Base-by-base conservation (phyloP, 2,113 vertebrate species). In the Ciconia stormi region DNA sequence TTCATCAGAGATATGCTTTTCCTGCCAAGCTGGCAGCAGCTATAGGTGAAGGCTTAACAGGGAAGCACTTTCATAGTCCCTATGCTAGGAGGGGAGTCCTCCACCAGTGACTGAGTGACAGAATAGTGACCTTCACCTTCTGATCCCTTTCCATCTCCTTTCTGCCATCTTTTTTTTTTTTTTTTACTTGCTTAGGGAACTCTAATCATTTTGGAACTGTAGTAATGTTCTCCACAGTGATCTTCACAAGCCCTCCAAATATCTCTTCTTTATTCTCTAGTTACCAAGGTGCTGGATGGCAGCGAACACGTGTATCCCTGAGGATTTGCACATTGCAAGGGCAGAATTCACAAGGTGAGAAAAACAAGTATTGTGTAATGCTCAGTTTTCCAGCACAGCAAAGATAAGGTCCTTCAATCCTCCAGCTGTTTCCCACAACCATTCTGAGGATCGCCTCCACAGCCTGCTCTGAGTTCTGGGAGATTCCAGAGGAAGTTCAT, bases 21-120 rank as follows among this genome's bases (percentile, higher is more conserved):
- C 62, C 58, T 96, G 91, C 82, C 82, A 94, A 91, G 44, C 92
- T 94, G 90, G 95, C 93, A 95, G 90, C 84, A 82, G 74, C 66
- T 91, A 19, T 12, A 71, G 58, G 65, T 85, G 66, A 87, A 95
- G 19, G 15, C 58, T 87, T 91, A 95, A 82, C 49, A 95, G 47
- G 62, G 74, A 93, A 82, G 70, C 44, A 82, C 17, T 88, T 93
- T 88, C 42, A 69, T 56, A 61, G 22, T 79, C 44, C 58, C 49
- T 77, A 53, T 61, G 66, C 44, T 82, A 42, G 74, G 10, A 91
- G 38, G 15, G 27, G 65, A 85, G 50, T 40, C 46, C 32, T 88
- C 11, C 46, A 82, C 2, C 1, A 65, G 66, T 27, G 40, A 72
- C 44, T 65, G 56, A 90, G 25, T 77, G 87, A 86, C 67, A 70